Evolutionary conservation across 1,140 invertebrate species (phyloP), one percentile per base, ranked within the genome.

Genomic region (Brachionus plicatilis): DNA sequence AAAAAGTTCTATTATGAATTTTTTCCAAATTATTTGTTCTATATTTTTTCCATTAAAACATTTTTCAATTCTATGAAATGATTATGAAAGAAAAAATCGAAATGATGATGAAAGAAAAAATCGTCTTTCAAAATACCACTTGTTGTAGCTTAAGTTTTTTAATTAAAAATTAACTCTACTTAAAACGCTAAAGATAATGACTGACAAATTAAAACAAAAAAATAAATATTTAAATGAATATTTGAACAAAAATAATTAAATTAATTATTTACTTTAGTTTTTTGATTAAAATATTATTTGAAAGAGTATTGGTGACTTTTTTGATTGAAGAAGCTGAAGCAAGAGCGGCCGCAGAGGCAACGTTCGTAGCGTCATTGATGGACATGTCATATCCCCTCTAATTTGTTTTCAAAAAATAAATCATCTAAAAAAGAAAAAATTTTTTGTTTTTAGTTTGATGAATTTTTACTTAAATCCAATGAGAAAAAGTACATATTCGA

Each of bases 331-430:
- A 82, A 20, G 53, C n/a, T 14, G 79, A 41, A 9, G 72, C 43
- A 24, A 76, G 45, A 14, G 79, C 79, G n/a, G 79, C 50, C 56
- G 79, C 79, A 41, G 79, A 82, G 29, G 79, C 79, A 60, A 82
- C 53, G 24, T 68, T 82, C 8, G 79, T 82, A 27, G 79, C 79
- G 29, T 82, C 79, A 82, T 82, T 82, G 33, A 82, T 82, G 29
- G 79, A 82, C 79, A 82, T 82, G 43, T 41, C 79, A 72, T 72
- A 72, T 56, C 17, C 6, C 7, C 8, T 56, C 53, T 24, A 56
- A 56, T 56, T 56, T 56, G 1, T 17, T 56, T n/a, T 56, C 7
- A 56, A 50, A 50, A 14, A n/a, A 47, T 47, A 47, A 47, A n/a
- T n/a, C 45, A 50, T 50, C 45, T 50, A 50, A 50, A 50, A 50